phyloP scores from a whole-genome alignment of 2,888 invertebrate genomes.

The Thecocarcelia acutangulata region DNA sequence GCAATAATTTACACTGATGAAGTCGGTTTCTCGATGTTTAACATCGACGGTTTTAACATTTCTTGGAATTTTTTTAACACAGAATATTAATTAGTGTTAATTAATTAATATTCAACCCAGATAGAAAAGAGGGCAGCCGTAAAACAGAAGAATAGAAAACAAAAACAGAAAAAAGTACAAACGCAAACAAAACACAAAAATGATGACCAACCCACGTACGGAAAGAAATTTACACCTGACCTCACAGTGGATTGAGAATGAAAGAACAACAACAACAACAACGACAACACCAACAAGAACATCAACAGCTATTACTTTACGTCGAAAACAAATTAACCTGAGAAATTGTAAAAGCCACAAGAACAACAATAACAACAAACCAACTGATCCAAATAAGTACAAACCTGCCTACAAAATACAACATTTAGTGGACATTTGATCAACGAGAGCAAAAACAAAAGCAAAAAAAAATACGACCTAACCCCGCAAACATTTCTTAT shows the following conservation, averaged over 20 bases:
- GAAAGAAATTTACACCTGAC: constrained; percentile 64
- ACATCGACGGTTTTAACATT: too few species aligned
- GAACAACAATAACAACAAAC: constrained; percentile 2
- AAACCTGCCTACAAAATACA: constrained; percentile 8
- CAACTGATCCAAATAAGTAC: constrained; percentile 21
- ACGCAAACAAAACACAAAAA: constrained; percentile 18
- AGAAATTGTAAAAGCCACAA: neutral
- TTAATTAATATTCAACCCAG: constrained; percentile 62
- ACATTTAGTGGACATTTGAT: constrained; percentile 23
- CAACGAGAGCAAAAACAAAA: constrained; percentile 49
- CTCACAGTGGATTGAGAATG: constrained; percentile 26
- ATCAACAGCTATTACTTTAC: too few species aligned
- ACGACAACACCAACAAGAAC: constrained; percentile 2
- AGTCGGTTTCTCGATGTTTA: too few species aligned
- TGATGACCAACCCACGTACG: constrained; percentile 60
- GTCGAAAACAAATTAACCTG: neutral
- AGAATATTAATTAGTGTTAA: constrained; percentile 55
- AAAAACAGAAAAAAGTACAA: neutral
- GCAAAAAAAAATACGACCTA: neutral
- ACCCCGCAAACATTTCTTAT: too few species aligned
- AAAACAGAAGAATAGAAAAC: neutral
- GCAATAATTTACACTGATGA: too few species aligned
- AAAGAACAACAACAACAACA: neutral
- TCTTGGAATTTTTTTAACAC: constrained; percentile 1
- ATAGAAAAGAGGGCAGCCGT: constrained; percentile 28